Conservation (phyloP, 2,888 invertebrate species). For the Macrosoma leucophasiata region DNA sequence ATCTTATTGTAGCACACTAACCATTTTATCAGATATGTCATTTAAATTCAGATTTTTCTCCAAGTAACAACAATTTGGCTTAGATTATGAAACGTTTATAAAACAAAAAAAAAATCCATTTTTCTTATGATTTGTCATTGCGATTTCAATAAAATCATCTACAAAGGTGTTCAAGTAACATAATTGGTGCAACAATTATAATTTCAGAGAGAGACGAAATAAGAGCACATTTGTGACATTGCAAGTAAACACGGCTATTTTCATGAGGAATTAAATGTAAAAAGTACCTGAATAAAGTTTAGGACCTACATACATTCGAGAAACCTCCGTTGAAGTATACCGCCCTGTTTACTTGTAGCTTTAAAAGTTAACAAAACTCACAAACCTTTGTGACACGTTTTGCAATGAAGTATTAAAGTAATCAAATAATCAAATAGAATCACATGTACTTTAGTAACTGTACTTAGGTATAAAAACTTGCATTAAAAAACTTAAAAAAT, state of each 20-base stretch:
- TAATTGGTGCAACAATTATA: conserved; percentile 26
- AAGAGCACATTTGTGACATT: too few relatives aligned
- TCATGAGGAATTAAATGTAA: too few relatives aligned
- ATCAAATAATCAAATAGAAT: conserved; percentile 55
- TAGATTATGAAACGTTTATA: conserved; percentile 54
- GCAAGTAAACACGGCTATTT: conserved; percentile 27
- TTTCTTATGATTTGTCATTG: conserved; percentile 41
- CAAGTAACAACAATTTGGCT: conserved; percentile 71
- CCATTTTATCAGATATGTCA: conserved; percentile 76
- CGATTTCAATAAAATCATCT: conserved; percentile 45
- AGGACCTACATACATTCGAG: too few relatives aligned
- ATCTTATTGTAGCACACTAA: conserved; percentile 75
- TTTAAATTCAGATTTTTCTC: conserved; percentile 75
- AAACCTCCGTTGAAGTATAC: too few relatives aligned
- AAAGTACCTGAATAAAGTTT: too few relatives aligned
- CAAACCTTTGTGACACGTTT: conserved; percentile 46
- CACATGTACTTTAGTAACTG: conserved; percentile 69
- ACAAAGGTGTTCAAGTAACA: conserved; percentile 34
- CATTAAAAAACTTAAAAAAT: conserved; percentile 46
- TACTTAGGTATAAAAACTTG: conserved; percentile 67
- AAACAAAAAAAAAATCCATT: conserved; percentile 44
- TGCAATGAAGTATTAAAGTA: conserved; percentile 27
- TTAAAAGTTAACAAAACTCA: conserved; percentile 36
- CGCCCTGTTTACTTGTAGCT: conserved; percentile 36
- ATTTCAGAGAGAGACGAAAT: conserved; percentile 23